Evolutionary conservation across 2,113 vertebrate species (phyloP).

Genomic region (Macaca fascicularis): T2T-MFA8v1.1 NC_088378.1:19482501-19483000

Average conservation of each 20-base stretch:
- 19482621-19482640: conserved; percentile 43
- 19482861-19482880: not conserved
- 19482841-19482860: not conserved
- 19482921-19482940: not conserved
- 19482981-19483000: not conserved
- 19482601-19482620: conserved; percentile 48
- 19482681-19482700: conserved; percentile 48
- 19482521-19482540: conserved; percentile 30
- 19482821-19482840: not conserved
- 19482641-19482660: conserved; percentile 44
- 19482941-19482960: not conserved
- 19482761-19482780: conserved; percentile 11
- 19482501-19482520: not conserved
- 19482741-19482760: not conserved
- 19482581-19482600: conserved; percentile 46
- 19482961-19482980: not conserved
- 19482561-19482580: not conserved
- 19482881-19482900: not conserved
- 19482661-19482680: conserved; percentile 30
- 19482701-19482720: not conserved
- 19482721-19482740: conserved; percentile 15
- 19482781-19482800: not conserved
- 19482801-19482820: not conserved
- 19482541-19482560: not conserved
- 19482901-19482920: not conserved